Percentiles rank a stretch among this genome's conserved stretches.
Evolutionary conservation across 2,797 vertebrate species (phyloP).

Genomic region (Vespertilio murinus): DNA sequence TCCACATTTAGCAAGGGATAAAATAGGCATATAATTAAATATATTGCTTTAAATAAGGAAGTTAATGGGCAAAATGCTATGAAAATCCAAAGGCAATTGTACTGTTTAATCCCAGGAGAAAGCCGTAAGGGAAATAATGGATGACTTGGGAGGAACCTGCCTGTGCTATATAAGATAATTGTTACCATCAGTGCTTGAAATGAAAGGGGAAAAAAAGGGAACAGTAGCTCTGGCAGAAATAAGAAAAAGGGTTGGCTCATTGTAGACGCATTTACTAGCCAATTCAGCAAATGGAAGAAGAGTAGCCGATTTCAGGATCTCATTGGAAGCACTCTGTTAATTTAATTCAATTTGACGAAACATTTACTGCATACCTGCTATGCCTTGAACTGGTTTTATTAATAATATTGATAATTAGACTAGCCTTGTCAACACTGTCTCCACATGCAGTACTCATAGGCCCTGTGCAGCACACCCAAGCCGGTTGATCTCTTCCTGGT

Average conservation of each 20-base stretch:
- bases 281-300: neutral
- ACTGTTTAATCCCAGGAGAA: slow-evolving; percentile 26
- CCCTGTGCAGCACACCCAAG: neutral
- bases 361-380: neutral
- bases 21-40: slow-evolving; percentile 25
- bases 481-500: neutral
- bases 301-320: neutral
- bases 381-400: neutral
- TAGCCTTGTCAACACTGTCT: neutral
- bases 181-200: neutral
- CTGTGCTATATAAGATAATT: neutral
- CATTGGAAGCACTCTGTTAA: neutral
- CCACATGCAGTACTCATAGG: too few species aligned
- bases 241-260: neutral
- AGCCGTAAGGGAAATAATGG: neutral
- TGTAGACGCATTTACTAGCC: neutral
- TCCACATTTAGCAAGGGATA: slow-evolving; percentile 18
- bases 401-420: neutral
- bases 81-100: slow-evolving; percentile 9
- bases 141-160: neutral
- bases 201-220: neutral
- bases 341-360: slow-evolving; percentile 1
- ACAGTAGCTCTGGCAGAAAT: neutral
- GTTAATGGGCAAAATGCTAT: neutral
- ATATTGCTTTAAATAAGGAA: slow-evolving; percentile 38